phyloP scores from a whole-genome alignment of 2,113 vertebrate genomes.

The Vulpes lagopus region DNA sequence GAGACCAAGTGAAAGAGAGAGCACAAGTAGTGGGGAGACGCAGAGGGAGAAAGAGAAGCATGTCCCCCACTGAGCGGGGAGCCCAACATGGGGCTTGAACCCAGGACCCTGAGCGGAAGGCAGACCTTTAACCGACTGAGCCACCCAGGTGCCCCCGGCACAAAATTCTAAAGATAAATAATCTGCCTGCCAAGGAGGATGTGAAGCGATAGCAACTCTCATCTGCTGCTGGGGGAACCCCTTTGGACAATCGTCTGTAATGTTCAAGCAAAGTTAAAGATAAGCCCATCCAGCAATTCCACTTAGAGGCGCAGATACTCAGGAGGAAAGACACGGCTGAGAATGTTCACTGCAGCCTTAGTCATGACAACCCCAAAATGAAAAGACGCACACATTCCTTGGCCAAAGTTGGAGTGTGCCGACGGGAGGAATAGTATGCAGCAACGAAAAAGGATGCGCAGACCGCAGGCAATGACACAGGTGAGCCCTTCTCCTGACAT shows the following conservation, averaged over 20 bases:
- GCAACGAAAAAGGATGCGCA: not conserved
- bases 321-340: not conserved
- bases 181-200: not conserved
- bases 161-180: not conserved
- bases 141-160: no score
- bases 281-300: not conserved
- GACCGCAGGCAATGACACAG: not conserved
- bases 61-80: no score
- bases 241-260: not conserved
- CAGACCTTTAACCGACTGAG: no score
- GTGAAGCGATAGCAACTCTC: not conserved
- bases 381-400: not conserved
- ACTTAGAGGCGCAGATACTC: not conserved
- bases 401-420: accelerated
- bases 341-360: not conserved
- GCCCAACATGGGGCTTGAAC: no score
- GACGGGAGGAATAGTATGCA: not conserved
- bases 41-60: no score
- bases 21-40: no score
- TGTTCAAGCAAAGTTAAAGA: not conserved
- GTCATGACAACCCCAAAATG: not conserved
- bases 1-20: no score
- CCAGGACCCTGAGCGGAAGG: no score
- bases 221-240: not conserved
- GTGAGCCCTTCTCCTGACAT: not conserved